phyloP scores from a whole-genome alignment of 2,888 invertebrate species.

The Altica lythri region DNA sequence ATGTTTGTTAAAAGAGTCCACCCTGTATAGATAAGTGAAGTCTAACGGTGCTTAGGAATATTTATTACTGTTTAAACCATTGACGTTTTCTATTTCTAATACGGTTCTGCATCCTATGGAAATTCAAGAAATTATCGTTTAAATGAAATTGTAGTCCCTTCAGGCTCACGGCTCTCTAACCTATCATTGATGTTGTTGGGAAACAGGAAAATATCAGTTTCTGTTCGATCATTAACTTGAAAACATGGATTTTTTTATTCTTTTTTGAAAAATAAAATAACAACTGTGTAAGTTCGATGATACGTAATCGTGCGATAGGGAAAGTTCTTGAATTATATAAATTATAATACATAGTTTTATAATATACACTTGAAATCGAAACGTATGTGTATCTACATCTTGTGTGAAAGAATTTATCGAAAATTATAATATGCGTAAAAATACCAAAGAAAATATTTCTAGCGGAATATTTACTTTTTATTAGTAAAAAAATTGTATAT shows the following conservation, averaged over 20 bases:
- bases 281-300: neutral
- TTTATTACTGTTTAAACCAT: constrained; percentile 1
- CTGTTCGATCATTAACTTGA: constrained; percentile 7
- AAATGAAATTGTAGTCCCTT: constrained; percentile 27
- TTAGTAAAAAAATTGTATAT: too few species aligned
- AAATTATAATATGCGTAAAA: too few species aligned
- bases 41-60: neutral
- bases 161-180: constrained; percentile 15
- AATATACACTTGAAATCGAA: too few species aligned
- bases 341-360: too few species aligned
- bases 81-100: constrained; percentile 21
- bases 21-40: neutral
- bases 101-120: constrained; percentile 22
- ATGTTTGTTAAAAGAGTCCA: neutral
- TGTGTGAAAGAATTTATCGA: neutral
- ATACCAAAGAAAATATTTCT: too few species aligned
- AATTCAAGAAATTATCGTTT: constrained; percentile 25
- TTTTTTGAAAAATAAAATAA: neutral
- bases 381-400: too few species aligned
- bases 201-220: constrained; percentile 7
- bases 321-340: too few species aligned
- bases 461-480: too few species aligned
- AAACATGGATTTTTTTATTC: constrained; percentile 8
- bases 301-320: neutral
- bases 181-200: constrained; percentile 16